Base-by-base conservation (phyloP, 2,797 vertebrate genomes). In the Phrynocephalus forsythii region DNA sequence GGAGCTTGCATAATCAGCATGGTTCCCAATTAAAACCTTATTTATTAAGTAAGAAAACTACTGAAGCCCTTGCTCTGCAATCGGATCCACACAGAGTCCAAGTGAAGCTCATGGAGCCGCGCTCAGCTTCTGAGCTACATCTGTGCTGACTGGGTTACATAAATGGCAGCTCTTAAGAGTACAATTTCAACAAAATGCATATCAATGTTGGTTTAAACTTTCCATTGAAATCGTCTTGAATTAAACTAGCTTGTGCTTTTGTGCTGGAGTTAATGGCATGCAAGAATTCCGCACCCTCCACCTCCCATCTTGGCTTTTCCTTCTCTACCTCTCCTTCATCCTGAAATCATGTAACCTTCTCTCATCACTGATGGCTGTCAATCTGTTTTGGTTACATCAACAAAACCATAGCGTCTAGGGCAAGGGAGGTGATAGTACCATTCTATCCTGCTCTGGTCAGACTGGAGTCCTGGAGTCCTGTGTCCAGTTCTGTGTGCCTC, bases 71-170 rank as follows among this genome's bases (percentile, higher is more conserved):
- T 76, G 89, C 88, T 48, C 33, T 91, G 24, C 71, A 89, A 82
- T 88, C 15, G 77, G 72, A 90, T 69, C 71, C 33, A 44, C 11
- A 88, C n/a, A 73, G 76, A 72, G n/a, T 82, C 1, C 6, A 83
- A 13, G 28, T 89, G 52, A 87, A 92, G 24, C 91, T 91, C 88
- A 72, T 86, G 24, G 44, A 80, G 26, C 79, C 69, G 20, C n/a
- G 60, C 67, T 67, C 56, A 90, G 88, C 83, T 83, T 67, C 1
- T 86, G 9, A 72, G 84, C 85, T 85, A 4, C 3, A 30, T 30
- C 90, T 28, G 22, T 52, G 30, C 28, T 86, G 52, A 30, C 84
- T 26, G 79, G 33, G 85, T 83, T 66, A 22, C 79, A 9, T 1
- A 0, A 7, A 13, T 13, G 38, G 11, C 9, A 67, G 22, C 24